Conservation (phyloP, 1,140 invertebrate genomes). For the Marisa cornuarietis region DNA sequence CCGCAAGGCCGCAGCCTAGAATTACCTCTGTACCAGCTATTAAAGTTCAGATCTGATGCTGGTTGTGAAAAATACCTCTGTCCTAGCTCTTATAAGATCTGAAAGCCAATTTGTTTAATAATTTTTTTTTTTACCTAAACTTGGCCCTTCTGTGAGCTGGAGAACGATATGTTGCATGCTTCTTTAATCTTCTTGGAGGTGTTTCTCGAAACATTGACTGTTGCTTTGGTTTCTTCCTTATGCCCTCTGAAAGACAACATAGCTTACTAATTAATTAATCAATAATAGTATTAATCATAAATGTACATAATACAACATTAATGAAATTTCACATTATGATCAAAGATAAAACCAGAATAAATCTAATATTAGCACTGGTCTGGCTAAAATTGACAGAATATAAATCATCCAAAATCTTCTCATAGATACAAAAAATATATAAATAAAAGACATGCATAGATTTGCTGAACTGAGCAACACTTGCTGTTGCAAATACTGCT, state of each 20-base stretch:
- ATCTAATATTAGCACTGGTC: too few relatives aligned
- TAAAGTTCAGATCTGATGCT: too few relatives aligned
- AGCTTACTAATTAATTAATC: too few relatives aligned
- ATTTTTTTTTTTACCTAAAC: constrained; percentile 27
- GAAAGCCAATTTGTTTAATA: background rate
- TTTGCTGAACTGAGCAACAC: too few relatives aligned
- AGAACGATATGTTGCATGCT: constrained; percentile 41
- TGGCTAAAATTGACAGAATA: too few relatives aligned
- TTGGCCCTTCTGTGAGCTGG: constrained; percentile 41
- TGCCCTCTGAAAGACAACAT: constrained; percentile 30
- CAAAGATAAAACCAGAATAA: background rate
- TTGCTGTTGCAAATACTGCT: too few relatives aligned
- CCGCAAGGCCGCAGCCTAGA: too few relatives aligned
- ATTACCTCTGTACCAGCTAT: too few relatives aligned
- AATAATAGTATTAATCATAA: background rate
- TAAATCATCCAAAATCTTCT: too few relatives aligned
- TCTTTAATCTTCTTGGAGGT: constrained; percentile 32
- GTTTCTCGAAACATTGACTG: constrained; percentile 32
- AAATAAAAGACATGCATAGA: too few relatives aligned
- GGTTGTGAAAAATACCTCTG: too few relatives aligned
- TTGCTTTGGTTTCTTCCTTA: constrained; percentile 24
- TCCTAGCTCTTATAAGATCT: background rate
- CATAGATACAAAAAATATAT: too few relatives aligned
- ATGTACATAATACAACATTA: background rate
- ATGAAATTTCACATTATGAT: background rate